These are phyloP conservation scores for Indicator indicator DNA, from an alignment of 2,113 vertebrate species.

Conservation along the genomic window DNA sequence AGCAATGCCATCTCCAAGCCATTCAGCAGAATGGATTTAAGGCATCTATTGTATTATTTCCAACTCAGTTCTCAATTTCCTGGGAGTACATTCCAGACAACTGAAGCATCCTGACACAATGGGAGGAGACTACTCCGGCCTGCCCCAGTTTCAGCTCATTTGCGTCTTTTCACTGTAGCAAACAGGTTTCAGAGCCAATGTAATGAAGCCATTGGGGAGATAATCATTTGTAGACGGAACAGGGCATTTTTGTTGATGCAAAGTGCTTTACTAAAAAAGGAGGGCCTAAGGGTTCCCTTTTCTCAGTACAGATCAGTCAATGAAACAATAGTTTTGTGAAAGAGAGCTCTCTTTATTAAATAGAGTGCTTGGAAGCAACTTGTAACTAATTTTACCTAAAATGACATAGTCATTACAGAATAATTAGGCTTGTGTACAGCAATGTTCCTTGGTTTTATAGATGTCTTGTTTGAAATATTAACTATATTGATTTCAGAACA, in stretches of 20 bases:
- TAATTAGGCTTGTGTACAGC: not conserved
- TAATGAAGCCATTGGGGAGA: not conserved
- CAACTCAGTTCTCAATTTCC: not conserved
- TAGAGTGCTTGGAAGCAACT: not conserved
- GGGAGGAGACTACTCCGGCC: not conserved
- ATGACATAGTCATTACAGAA: not conserved
- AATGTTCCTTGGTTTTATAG: not conserved
- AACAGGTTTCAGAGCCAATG: not conserved
- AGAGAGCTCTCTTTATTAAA: not conserved
- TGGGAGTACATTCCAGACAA: not conserved
- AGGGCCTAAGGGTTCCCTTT: not conserved
- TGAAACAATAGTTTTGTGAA: not conserved
- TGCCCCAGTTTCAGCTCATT: constrained; percentile 10
- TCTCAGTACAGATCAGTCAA: not conserved
- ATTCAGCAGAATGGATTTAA: not conserved
- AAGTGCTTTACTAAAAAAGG: not conserved
- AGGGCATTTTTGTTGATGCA: not conserved
- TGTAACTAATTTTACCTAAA: not conserved
- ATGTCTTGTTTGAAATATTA: not conserved
- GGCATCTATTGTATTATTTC: not conserved
- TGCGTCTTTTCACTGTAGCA: not conserved
- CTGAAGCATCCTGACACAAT: not conserved
- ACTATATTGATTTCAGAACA: not conserved
- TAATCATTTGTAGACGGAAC: not conserved
- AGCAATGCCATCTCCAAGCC: not conserved